Conservation (phyloP, 2,888 invertebrate species). For the Heliconius charithonia region DNA sequence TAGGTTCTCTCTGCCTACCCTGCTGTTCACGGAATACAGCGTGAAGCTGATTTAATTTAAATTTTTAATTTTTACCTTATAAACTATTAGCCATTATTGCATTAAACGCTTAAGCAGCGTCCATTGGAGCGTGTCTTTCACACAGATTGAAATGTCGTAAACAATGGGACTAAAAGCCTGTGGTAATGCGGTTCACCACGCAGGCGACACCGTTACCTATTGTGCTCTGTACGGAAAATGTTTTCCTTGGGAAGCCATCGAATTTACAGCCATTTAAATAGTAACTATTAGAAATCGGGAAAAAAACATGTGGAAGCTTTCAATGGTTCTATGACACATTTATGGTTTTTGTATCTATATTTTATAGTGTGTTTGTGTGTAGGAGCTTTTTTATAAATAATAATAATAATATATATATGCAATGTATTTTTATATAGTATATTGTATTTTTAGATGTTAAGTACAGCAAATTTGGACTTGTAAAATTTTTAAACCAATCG, state of each 20-base stretch:
- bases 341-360: neutral
- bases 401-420: no score
- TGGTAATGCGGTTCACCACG: constrained; percentile 45
- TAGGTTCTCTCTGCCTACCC: no score
- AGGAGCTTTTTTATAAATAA: neutral
- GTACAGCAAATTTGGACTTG: neutral
- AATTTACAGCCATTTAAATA: neutral
- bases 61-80: neutral
- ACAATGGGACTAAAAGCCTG: constrained; percentile 47
- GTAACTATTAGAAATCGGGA: neutral
- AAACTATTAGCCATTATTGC: neutral
- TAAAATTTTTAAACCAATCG: neutral
- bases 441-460: neutral
- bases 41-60: no score
- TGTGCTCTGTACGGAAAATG: constrained; percentile 41
- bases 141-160: constrained; percentile 36
- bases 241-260: constrained; percentile 28
- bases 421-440: no score
- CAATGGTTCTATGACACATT: neutral
- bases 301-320: neutral
- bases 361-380: neutral
- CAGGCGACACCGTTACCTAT: constrained; percentile 45
- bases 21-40: no score
- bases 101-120: constrained; percentile 13
- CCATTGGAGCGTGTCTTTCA: constrained; percentile 45